phyloP scores from a whole-genome alignment of 2,888 invertebrate genomes.

The Agonum fuliginosum region DNA sequence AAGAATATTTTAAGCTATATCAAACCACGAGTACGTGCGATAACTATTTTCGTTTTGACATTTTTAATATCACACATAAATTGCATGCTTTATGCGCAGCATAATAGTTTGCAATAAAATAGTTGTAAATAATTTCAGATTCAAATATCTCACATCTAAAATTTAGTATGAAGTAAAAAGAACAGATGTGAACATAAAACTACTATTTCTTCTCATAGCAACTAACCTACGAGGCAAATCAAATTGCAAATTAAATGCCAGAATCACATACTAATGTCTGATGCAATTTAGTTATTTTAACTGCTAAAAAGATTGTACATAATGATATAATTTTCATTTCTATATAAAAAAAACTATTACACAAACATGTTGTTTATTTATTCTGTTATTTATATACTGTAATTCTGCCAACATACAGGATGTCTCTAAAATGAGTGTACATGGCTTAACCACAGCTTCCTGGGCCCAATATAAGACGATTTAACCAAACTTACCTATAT shows the following conservation, averaged over 20 bases:
- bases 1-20: too few species aligned
- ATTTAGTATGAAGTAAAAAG: conserved; percentile 37
- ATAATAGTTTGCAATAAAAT: conserved; percentile 39
- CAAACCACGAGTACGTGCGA: not conserved
- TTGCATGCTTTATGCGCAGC: conserved; percentile 1
- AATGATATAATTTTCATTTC: too few species aligned
- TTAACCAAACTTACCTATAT: too few species aligned
- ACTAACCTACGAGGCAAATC: conserved; percentile 23
- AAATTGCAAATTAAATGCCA: conserved; percentile 37
- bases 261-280: conserved; percentile 5
- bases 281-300: not conserved
- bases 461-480: too few species aligned
- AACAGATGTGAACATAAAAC: conserved; percentile 41
- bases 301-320: not conserved
- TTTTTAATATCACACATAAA: conserved; percentile 23
- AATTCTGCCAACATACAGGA: too few species aligned
- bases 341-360: too few species aligned
- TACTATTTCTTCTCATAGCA: conserved; percentile 38
- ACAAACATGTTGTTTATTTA: too few species aligned
- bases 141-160: conserved; percentile 31
- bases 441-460: too few species aligned
- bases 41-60: not conserved
- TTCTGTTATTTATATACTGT: too few species aligned
- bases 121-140: conserved; percentile 32
- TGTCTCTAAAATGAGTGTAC: too few species aligned